phyloP scores from a whole-genome alignment of 2,113 vertebrate species.

The Pangasianodon gigas region DNA sequence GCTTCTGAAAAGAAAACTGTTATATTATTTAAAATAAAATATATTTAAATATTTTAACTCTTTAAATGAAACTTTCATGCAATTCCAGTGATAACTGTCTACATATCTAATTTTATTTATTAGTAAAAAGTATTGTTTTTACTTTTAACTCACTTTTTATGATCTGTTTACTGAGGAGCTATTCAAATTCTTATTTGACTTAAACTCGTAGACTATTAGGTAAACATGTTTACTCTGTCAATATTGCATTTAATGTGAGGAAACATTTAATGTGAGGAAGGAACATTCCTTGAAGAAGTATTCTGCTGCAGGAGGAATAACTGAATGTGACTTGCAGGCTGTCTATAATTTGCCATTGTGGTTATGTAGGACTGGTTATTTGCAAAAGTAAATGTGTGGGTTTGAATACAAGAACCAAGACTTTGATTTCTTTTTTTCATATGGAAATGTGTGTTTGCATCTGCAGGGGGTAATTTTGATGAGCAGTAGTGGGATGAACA shows the following conservation, averaged over 20 bases:
- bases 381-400: conserved; percentile 2
- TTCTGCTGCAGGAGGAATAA: conserved; percentile 18
- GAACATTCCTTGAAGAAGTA: neutral
- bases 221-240: neutral
- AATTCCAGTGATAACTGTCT: neutral
- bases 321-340: conserved; percentile 16
- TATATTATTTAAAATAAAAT: no score
- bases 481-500: conserved; percentile 48
- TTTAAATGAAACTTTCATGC: neutral
- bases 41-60: neutral
- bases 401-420: conserved; percentile 30
- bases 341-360: conserved; percentile 5
- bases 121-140: neutral
- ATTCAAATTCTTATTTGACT: neutral
- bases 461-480: conserved; percentile 57
- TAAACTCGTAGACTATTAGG: neutral
- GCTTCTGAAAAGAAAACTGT: neutral
- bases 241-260: neutral
- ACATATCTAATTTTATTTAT: neutral
- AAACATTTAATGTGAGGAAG: neutral
- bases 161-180: neutral
- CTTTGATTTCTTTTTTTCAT: conserved; percentile 33
- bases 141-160: neutral
- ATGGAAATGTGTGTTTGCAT: conserved; percentile 52
- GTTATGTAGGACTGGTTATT: neutral